Conservation (phyloP, 1,140 invertebrate species). For the Calosoma granatense region DNA sequence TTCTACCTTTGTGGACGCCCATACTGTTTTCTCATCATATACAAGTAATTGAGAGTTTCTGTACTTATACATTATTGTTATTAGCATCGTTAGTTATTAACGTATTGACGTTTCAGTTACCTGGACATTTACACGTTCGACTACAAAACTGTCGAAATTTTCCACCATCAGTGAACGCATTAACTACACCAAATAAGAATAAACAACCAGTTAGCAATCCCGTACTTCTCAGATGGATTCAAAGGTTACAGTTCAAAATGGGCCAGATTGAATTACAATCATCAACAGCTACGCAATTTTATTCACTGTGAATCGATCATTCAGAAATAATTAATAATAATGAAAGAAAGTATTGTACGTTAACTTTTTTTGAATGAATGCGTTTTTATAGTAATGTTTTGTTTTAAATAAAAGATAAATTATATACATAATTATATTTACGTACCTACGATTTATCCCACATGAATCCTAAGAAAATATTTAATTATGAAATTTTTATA, state of each 20-base stretch:
- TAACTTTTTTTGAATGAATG: too few species aligned
- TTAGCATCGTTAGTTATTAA: too few species aligned
- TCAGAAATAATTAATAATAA: too few species aligned
- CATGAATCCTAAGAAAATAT: too few species aligned
- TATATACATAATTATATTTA: too few species aligned
- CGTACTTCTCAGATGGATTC: conserved; percentile 72
- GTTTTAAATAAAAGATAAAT: too few species aligned
- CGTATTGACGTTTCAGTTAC: conserved; percentile 54
- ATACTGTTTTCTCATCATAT: conserved; percentile 82
- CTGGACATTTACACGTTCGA: conserved; percentile 81
- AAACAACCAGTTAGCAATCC: conserved; percentile 36
- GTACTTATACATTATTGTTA: conserved; percentile 15
- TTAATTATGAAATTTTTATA: too few species aligned
- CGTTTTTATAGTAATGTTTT: too few species aligned
- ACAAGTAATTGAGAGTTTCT: conserved; percentile 47
- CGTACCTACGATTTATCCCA: too few species aligned
- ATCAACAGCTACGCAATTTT: conserved; percentile 81
- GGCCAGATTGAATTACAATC: conserved; percentile 95
- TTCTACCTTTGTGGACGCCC: conserved; percentile 81
- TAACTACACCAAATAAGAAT: conserved; percentile 28
- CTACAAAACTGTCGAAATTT: conserved; percentile 80
- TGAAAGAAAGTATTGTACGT: too few species aligned
- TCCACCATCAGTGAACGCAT: conserved; percentile 40
- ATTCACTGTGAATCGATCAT: too few species aligned
- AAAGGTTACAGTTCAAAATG: conserved; percentile 94